Percentiles rank a stretch among this genome's conserved stretches.
Conservation (phyloP, 2,113 vertebrate species). For the Dicrurus megarhynchus region DNA sequence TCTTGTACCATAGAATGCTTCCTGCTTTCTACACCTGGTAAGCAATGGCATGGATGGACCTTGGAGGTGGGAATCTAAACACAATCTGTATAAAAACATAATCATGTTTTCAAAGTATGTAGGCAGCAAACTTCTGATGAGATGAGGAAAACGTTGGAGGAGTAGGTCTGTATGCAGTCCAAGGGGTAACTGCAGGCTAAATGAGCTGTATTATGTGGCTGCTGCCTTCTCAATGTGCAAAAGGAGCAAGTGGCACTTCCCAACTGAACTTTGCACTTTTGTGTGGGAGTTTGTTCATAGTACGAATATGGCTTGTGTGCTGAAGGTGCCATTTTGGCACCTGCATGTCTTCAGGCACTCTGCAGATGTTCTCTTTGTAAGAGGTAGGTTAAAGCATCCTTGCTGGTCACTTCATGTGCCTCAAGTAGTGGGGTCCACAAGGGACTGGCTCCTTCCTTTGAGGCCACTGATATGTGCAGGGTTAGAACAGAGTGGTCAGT, state of each 20-base stretch:
- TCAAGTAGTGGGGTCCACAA: accelerated
- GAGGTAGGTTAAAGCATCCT: neutral
- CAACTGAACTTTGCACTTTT: neutral
- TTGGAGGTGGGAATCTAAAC: neutral
- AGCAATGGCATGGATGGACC: neutral
- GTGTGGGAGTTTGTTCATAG: neutral
- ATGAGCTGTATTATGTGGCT: neutral
- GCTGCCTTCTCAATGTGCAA: neutral
- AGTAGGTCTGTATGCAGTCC: neutral
- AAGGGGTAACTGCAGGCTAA: neutral
- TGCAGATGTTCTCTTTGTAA: neutral
- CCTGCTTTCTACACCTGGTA: neutral
- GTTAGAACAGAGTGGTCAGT: neutral
- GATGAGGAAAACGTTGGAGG: neutral
- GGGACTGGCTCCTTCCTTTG: neutral
- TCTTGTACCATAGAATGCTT: neutral
- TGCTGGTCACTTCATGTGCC: neutral
- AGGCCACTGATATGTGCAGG: accelerated
- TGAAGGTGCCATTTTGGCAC: neutral
- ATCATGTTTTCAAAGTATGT: neutral
- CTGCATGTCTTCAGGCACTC: neutral
- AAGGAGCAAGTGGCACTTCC: neutral
- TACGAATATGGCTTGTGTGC: neutral
- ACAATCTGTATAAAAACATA: neutral
- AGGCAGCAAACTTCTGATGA: neutral